These are phyloP conservation scores for Tapera naevia DNA, from an alignment of 2,797 vertebrate species.

Conservation along the genomic window DNA sequence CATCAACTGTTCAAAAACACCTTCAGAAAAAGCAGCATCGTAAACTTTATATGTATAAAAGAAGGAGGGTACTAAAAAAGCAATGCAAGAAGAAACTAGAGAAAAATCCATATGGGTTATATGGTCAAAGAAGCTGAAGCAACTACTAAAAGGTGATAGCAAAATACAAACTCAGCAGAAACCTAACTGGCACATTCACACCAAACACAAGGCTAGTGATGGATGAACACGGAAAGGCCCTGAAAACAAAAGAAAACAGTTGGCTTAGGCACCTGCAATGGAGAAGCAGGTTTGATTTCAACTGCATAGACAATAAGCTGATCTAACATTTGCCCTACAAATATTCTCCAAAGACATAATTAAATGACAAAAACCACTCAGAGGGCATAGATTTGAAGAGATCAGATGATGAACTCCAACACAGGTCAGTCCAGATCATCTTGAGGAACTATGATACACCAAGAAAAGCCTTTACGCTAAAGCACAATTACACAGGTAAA, in stretches of 20 bases:
- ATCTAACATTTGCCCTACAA: background rate
- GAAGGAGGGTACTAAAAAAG: constrained; percentile 32
- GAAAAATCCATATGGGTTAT: constrained; percentile 20
- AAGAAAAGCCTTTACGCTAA: background rate
- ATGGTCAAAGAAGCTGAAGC: constrained; percentile 30
- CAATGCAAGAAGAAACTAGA: constrained; percentile 26
- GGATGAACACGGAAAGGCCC: background rate
- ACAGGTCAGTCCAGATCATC: background rate
- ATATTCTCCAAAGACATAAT: background rate
- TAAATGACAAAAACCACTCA: background rate
- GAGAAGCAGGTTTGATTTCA: constrained; percentile 23
- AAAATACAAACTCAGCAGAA: constrained; percentile 37
- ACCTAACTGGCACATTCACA: constrained; percentile 32
- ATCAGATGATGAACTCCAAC: background rate
- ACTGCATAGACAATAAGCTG: background rate
- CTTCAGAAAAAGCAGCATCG: constrained; percentile 49
- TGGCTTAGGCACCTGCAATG: background rate
- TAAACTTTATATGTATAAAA: constrained; percentile 47
- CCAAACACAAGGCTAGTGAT: constrained; percentile 21
- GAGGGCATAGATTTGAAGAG: background rate
- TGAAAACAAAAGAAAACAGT: constrained; percentile 36
- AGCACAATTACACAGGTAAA: background rate
- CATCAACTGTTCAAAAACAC: constrained; percentile 65
- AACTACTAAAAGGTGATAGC: constrained; percentile 25
- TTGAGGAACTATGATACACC: background rate